These are phyloP conservation scores for Limulus polyphemus DNA, from an alignment of 2,888 invertebrate genomes.

Conservation along the genomic window DNA sequence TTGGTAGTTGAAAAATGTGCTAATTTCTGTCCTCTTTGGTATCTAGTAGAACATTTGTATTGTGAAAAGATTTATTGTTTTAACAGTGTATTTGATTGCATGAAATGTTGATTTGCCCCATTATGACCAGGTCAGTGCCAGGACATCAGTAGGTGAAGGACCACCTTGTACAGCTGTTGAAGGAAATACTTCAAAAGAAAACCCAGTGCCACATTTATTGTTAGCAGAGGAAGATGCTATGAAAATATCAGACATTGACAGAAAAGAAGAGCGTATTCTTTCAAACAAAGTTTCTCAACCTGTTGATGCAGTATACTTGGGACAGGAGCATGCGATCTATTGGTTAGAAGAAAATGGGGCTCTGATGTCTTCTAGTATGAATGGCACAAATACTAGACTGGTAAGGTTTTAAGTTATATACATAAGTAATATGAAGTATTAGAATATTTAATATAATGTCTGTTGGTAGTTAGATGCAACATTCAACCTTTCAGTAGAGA, in stretches of 20 bases:
- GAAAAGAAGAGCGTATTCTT: constrained; percentile 37
- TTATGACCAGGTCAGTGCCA: constrained; percentile 57
- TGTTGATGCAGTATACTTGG: constrained; percentile 53
- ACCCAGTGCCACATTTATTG: constrained; percentile 64
- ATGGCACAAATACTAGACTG: constrained; percentile 38
- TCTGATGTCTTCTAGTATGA: constrained; percentile 49
- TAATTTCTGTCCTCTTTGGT: no score
- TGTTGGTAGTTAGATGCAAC: background rate
- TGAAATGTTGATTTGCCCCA: constrained; percentile 11
- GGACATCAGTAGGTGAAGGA: constrained; percentile 63
- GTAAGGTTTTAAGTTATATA: constrained; percentile 23
- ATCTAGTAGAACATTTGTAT: no score
- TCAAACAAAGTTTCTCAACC: constrained; percentile 44
- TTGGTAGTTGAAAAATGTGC: no score
- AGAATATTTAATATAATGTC: background rate
- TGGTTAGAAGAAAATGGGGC: constrained; percentile 71
- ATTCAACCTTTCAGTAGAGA: no score
- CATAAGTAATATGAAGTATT: background rate
- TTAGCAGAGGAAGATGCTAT: constrained; percentile 56
- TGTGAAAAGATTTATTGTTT: no score
- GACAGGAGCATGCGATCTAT: constrained; percentile 58
- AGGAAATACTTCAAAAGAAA: constrained; percentile 52
- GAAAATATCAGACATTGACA: constrained; percentile 61
- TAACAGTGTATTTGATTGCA: no score
- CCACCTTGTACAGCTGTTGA: constrained; percentile 51